Conservation (phyloP, 2,797 vertebrate genomes). For the Sebastes umbrosus region DNA sequence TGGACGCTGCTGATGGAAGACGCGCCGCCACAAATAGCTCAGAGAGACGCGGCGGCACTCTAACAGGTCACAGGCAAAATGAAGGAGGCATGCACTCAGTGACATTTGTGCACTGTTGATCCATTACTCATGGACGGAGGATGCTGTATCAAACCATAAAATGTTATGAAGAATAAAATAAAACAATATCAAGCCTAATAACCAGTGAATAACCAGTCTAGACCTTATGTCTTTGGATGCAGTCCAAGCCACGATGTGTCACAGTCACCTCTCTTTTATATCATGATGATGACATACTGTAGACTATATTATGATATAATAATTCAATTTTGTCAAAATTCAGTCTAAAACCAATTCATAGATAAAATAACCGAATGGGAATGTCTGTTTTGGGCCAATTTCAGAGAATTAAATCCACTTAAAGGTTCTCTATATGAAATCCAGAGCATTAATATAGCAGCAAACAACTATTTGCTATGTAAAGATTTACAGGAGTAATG, state of each 20-base stretch:
- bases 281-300: not conserved
- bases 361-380: not conserved
- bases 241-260: not conserved
- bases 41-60: slow-evolving; percentile 25
- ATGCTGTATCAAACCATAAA: slow-evolving; percentile 7
- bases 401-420: not conserved
- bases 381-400: slow-evolving; percentile 2
- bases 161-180: slow-evolving; percentile 1
- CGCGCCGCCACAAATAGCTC: slow-evolving; percentile 62
- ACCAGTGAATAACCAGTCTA: not conserved
- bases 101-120: slow-evolving; percentile 35
- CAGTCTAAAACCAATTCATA: slow-evolving; percentile 3
- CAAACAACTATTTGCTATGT: no score
- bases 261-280: not conserved
- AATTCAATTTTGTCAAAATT: slow-evolving; percentile 5
- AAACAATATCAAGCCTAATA: slow-evolving; percentile 12
- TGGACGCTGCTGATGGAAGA: slow-evolving; percentile 70
- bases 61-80: slow-evolving; percentile 57
- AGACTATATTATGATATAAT: not conserved
- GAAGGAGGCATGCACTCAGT: slow-evolving; percentile 27
- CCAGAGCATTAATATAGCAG: no score
- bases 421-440: not conserved
- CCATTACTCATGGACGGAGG: slow-evolving; percentile 18
- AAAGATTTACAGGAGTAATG: no score
- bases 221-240: slow-evolving; percentile 2